phyloP scores from a whole-genome alignment of 2,113 vertebrate species.

The Collichthys lucidus region DNA sequence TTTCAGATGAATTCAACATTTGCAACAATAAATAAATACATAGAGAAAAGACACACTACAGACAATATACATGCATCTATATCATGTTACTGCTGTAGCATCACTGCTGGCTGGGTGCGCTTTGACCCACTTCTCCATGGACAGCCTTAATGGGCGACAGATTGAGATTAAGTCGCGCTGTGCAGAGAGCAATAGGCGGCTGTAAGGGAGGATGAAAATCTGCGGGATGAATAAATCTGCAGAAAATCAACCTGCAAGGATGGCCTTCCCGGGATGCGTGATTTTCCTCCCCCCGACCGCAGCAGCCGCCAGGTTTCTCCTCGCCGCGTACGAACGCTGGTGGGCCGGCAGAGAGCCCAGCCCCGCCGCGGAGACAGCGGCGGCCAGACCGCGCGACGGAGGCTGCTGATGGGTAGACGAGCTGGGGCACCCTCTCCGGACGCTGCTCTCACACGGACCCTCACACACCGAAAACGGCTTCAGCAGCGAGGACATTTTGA shows the following conservation, averaged over 20 bases:
- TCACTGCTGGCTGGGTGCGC: constrained; percentile 38
- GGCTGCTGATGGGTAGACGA: constrained; percentile 51
- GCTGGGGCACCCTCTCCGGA: constrained; percentile 60
- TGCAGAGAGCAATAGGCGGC: background rate
- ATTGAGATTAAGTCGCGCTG: constrained; percentile 50
- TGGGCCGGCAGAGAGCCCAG: constrained; percentile 34
- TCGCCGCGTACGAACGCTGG: constrained; percentile 57
- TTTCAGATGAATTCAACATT: background rate
- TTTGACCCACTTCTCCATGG: constrained; percentile 74
- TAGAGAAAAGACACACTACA: background rate
- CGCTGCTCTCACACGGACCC: constrained; percentile 73
- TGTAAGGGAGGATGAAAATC: background rate
- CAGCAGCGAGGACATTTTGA: constrained; percentile 81
- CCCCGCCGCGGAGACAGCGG: constrained; percentile 37
- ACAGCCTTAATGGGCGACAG: constrained; percentile 53
- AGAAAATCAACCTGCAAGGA: constrained; percentile 80
- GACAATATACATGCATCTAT: background rate
- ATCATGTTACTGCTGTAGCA: constrained; percentile 42
- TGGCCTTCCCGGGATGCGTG: constrained; percentile 84
- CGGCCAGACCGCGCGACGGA: constrained; percentile 41
- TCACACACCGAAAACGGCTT: constrained; percentile 80
- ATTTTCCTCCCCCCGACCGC: constrained; percentile 77
- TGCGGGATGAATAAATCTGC: background rate
- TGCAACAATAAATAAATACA: background rate
- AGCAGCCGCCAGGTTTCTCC: constrained; percentile 78